Base-by-base conservation (phyloP, 2,797 vertebrate genomes). In the Myiotriccus ornatus region DNA sequence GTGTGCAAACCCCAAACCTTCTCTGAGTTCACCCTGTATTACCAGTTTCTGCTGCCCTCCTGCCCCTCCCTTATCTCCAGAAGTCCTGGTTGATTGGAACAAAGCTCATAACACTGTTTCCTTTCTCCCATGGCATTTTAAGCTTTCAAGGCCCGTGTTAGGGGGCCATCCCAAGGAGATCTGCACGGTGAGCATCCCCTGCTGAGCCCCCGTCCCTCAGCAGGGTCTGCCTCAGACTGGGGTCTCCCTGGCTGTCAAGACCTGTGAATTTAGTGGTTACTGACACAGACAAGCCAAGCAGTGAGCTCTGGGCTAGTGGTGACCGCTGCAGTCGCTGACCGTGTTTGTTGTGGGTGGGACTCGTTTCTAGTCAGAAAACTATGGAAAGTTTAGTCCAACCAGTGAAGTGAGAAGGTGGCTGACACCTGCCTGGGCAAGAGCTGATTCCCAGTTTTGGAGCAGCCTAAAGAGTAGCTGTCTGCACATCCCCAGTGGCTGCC, bases 111-210 rank as follows among this genome's bases (percentile, higher is more conserved):
- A 59, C 20, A 6, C 9, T 1, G 0, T 46, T 89, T 69, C 20
- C 32, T 76, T 82, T 60, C 60, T 82, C 59, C 50, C 2, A 1
- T 7, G 8, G 47, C 44, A 41, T 60, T 85, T 83, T 11, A 63
- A 77, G 28, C 15, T 53, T 1, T 0, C 37, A 53, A 37, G 1
- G 2, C 25, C 16, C 2, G 0, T 1, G 6, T 71, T 70, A 55
- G 64, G 34, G 34, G 82, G 44, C 17, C 39, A 55, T 2, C 37
- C 19, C 28, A 67, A 67, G 32, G n/a, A 85, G 32, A 21, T 1
- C 2, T 14, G n/a, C 47, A 18, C 6, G 2, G 0, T 0, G 3
- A 85, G 39, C 18, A 6, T 63, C 55, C 34, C 44, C 49, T 57
- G 63, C 50, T 28, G 37, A 55, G 22, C 37, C 18, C 34, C 27